Percentiles rank a stretch among this genome's conserved stretches.
Evolutionary conservation across 1,140 invertebrate species (phyloP).

Genomic region (Leptopilina boulardi): DNA sequence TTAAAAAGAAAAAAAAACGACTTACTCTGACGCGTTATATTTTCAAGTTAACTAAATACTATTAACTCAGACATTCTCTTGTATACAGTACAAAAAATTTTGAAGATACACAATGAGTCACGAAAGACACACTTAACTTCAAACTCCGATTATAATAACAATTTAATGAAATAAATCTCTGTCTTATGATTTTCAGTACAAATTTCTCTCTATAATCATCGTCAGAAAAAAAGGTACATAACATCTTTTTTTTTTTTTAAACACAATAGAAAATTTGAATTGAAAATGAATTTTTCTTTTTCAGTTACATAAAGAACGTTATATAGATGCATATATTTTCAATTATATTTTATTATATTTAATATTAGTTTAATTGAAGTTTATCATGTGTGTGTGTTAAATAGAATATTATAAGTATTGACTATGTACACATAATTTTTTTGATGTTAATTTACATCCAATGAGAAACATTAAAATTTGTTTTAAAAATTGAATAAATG

Average conservation of each 20-base stretch:
- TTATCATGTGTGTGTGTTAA: background rate
- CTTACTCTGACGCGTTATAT: slow-evolving; percentile 3
- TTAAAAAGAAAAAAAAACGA: background rate
- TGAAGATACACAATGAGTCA: slow-evolving; percentile 26
- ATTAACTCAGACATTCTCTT: slow-evolving; percentile 30
- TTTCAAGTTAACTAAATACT: slow-evolving; percentile 11
- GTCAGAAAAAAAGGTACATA: too few species aligned
- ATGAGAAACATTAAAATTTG: background rate
- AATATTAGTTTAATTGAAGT: background rate
- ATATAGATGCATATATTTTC: too few species aligned
- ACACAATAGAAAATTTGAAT: too few species aligned
- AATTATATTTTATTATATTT: background rate
- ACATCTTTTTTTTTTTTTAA: too few species aligned
- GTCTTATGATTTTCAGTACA: slow-evolving; percentile 27
- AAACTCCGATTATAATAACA: slow-evolving; percentile 29
- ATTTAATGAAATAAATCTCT: slow-evolving; percentile 1
- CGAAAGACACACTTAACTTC: slow-evolving; percentile 19
- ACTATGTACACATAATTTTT: slow-evolving; percentile 14
- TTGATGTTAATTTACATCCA: slow-evolving; percentile 3
- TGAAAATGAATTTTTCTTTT: too few species aligned
- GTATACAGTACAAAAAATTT: slow-evolving; percentile 30
- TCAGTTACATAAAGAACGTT: too few species aligned
- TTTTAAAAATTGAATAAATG: slow-evolving; percentile 9
- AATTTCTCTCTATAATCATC: background rate
- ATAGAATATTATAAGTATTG: background rate